These are phyloP conservation scores for Ecliptopera silaceata DNA, from an alignment of 2,888 invertebrate genomes.

Conservation along the genomic window DNA sequence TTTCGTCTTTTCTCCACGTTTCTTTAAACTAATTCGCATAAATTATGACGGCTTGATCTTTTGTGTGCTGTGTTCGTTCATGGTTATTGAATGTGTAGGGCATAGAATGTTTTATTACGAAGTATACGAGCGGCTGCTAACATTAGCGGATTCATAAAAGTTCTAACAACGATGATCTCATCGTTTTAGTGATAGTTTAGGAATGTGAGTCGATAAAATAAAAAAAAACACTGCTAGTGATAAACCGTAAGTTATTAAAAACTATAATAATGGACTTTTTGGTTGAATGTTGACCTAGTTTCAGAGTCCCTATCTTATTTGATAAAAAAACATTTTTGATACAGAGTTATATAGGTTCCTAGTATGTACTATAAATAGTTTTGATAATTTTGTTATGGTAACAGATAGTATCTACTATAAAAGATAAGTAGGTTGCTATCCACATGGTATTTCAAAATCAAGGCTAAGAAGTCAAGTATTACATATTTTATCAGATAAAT, in stretches of 20 bases:
- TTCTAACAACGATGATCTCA: constrained; percentile 56
- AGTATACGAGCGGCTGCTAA: constrained; percentile 3
- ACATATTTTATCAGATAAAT: no score
- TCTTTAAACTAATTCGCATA: neutral
- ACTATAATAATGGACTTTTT: neutral
- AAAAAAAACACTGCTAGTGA: neutral
- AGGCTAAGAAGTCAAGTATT: no score
- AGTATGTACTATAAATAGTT: no score
- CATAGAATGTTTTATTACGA: neutral
- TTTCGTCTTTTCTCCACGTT: constrained; percentile 28
- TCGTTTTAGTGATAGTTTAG: constrained; percentile 35
- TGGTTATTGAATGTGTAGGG: neutral
- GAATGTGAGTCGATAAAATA: neutral
- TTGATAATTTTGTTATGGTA: no score
- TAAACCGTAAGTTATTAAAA: constrained; percentile 2
- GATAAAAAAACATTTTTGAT: no score
- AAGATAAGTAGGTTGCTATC: no score
- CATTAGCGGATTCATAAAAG: constrained; percentile 14
- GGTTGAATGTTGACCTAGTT: constrained; percentile 13
- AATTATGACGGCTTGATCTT: constrained; percentile 7
- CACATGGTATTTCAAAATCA: no score
- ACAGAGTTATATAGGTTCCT: no score
- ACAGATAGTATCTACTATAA: no score
- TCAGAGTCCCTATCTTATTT: no score
- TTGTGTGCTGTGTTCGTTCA: constrained; percentile 51